Percentiles rank a stretch among this genome's conserved stretches.
phyloP scores from a whole-genome alignment of 1,140 invertebrate species.

The Danaus melanippus region DNA sequence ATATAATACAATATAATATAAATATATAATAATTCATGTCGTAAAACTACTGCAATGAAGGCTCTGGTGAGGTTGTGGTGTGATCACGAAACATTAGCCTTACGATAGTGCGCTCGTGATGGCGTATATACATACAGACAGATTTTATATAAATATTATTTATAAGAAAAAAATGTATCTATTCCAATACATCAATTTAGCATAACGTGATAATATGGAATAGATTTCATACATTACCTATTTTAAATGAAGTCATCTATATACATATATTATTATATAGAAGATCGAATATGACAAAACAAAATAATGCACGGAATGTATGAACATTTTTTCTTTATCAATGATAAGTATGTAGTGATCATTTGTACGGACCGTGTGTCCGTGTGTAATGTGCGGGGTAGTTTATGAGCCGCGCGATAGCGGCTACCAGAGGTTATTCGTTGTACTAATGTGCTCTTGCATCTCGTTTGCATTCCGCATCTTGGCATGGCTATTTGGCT shows the following conservation, averaged over 20 bases:
- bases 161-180: too few relatives aligned
- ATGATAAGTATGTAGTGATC: not conserved
- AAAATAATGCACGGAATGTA: too few relatives aligned
- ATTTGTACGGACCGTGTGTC: constrained; percentile 29
- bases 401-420: constrained; percentile 65
- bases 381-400: constrained; percentile 55
- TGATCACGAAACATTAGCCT: constrained; percentile 55
- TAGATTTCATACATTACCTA: too few relatives aligned
- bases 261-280: too few relatives aligned
- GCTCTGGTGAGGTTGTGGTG: constrained; percentile 22
- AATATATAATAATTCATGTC: too few relatives aligned
- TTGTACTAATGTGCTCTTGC: constrained; percentile 64
- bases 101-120: constrained; percentile 51
- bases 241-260: too few relatives aligned
- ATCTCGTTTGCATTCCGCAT: constrained; percentile 56
- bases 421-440: constrained; percentile 62
- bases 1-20: too few relatives aligned
- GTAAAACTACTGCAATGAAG: constrained; percentile 28
- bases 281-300: too few relatives aligned
- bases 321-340: not conserved
- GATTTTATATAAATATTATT: not conserved
- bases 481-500: constrained; percentile 21
- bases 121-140: constrained; percentile 31
- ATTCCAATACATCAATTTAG: too few relatives aligned
- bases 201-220: too few relatives aligned